Evolutionary conservation across 2,888 invertebrate genomes (phyloP), one percentile per base, ranked within the genome.

Genomic region (Vanessa cardui): DNA sequence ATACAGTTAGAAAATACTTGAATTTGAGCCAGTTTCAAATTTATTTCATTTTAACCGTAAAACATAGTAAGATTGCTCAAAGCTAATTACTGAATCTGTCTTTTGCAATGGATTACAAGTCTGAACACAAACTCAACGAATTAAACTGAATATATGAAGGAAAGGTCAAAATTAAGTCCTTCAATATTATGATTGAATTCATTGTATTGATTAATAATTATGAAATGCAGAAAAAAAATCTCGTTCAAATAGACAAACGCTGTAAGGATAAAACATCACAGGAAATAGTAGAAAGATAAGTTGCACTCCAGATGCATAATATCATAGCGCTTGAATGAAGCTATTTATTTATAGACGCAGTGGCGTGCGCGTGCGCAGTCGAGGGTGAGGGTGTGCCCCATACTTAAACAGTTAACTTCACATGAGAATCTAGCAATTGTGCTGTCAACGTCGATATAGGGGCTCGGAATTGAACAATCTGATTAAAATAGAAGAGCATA

Each of bases 331-430:
- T 74, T 76, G 76, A 77, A 80, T 77, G 75, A 75, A 80, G 76
- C 70, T 71, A 73, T 78, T 77, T 83, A 81, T 80, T 82, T 80
- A 76, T 82, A 81, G 81, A 65, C 18, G 64, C 64, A 49, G 59
- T 12, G 47, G 59, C 67, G 65, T 68, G 74, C 74, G 73, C 67
- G 67, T 67, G 71, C 72, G 70, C 69, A 69, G 62, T 59, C 39
- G 60, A 72, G 75, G 74, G 74, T 62, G 76, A 76, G 76, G 72
- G 77, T 67, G 75, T 68, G 68, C 56, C 68, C 65, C 70, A 63
- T 71, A 73, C 72, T 75, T 74, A 69, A 68, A 56, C 63, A 66
- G 66, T 68, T 74, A 73, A 73, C 72, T 74, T 68, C 73, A 70
- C 71, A 69, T 72, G 73, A 72, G 74, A 66, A 75, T 74, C 71